Evolutionary conservation across 1,140 invertebrate genomes (phyloP), one percentile per base, ranked within the genome.

Genomic region (Rhyacophila brunnea): DNA sequence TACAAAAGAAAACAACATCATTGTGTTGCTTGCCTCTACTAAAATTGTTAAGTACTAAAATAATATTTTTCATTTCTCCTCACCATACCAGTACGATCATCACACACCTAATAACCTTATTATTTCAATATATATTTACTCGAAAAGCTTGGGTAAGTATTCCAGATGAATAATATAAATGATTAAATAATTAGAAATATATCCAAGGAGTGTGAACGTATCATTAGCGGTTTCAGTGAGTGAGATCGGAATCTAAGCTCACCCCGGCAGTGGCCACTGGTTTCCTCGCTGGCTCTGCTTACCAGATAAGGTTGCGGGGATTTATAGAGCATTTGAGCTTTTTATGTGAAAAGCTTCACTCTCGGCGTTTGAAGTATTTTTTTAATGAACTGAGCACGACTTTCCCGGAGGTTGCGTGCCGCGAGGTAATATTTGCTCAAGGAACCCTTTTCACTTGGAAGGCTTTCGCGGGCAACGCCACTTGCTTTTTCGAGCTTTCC

Each of bases 181-280:
- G n/a, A n/a, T n/a, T n/a, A n/a, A n/a, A n/a, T n/a, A n/a, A n/a
- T n/a, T n/a, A n/a, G n/a, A n/a, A n/a, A n/a, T n/a, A n/a, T n/a
- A n/a, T n/a, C n/a, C n/a, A n/a, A n/a, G n/a, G 9, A 28, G 23
- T 28, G 23, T 28, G 23, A 28, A 28, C 9, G 23, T 5, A 9
- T 9, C 23, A 28, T 28, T 28, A 28, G 9, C 9, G 4, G 50
- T 52, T 52, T 10, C 32, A 18, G 5, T 40, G 5, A 13, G 6
- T 13, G 11, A 42, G 50, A 52, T 52, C 36, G 50, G 36, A 36
- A 54, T 54, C 52, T 44, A 54, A 9, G 42, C 10, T 54, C 38
- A 13, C 52, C 40, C 19, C 17, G 52, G 36, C 36, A 34, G 4
- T 15, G 15, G 11, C 15, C n/a, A 40, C 18, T 19, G 7, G 18